Base-by-base conservation (phyloP, 2,113 vertebrate genomes). In the Amphilophus citrinellus region DNA sequence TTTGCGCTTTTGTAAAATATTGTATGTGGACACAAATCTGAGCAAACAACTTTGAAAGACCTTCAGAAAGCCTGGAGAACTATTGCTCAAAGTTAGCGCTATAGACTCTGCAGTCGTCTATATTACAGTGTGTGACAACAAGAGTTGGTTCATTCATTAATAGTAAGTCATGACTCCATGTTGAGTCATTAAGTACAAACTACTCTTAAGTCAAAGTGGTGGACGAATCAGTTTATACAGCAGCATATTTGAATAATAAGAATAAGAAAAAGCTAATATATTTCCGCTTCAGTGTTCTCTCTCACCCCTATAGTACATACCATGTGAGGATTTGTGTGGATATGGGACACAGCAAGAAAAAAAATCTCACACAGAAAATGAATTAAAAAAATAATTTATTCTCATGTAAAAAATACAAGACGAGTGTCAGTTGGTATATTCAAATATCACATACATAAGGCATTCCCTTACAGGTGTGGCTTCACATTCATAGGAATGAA, bases 301-400 rank as follows among this genome's bases (percentile, higher is more conserved):
- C 68, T 56, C 66, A 32, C 15, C 66, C 10, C 44, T 32, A 17
- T 24, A 20, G 24, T 50, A 32, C 44, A 53, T 32, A 20, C 17
- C 66, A 32, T 32, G 17, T n/a, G n/a, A 56, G 66, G 13, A 32
- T 20, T 13, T 30, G 68, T 56, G 27, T n/a, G 68, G 47, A n/a
- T 73, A 68, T 32, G 17, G 44, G 50, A 39, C n/a, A 59, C 20
- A 79, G 17, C 5, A 3, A 20, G 6, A 11, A 22, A 24, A 3
- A 75, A 42, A 81, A 39, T 37, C 9, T 63, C 63, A 68, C 63
- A 71, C 9, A 82, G 13, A 30, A 60, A n/a, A 39, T 66, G 39
- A 42, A 62, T 73, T 47, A 22, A 78, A 17, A 93, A 91, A 90
- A 91, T 91, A 83, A 88, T 95, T 90, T 91, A 92, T 94, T 94